Evolutionary conservation across 64 coral and sea anemone species (phyloP).

Genomic region (Acropora tenuis): DNA sequence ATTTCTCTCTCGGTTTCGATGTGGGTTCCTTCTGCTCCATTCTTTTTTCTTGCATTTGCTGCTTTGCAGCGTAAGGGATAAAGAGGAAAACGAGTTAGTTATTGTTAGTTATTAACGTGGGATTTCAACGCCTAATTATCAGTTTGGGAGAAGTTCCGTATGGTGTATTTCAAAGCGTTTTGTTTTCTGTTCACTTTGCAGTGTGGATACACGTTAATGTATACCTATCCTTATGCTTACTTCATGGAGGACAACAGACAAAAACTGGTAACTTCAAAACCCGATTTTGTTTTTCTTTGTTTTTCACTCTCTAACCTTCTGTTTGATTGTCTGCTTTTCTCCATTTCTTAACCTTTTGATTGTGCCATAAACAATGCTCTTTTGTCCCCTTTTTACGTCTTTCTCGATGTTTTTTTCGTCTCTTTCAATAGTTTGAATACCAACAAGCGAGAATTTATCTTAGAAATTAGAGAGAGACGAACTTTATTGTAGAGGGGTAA

Average conservation of each 20-base stretch:
- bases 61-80: too few species aligned
- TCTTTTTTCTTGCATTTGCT: too few species aligned
- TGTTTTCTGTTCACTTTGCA: conserved; percentile 24
- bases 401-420: not conserved
- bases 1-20: too few species aligned
- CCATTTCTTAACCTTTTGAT: too few species aligned
- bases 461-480: conserved; percentile 99
- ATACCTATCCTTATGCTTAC: conserved; percentile 97
- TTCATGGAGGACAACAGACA: conserved; percentile 92
- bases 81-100: too few species aligned
- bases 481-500: conserved; percentile 89
- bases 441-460: conserved; percentile 99
- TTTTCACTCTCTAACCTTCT: too few species aligned
- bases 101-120: too few species aligned
- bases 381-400: not conserved
- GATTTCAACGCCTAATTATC: too few species aligned
- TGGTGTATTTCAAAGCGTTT: not conserved
- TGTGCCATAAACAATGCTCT: too few species aligned
- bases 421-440: conserved; percentile 89
- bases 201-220: conserved; percentile 98
- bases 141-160: not conserved
- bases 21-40: too few species aligned
- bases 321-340: too few species aligned
- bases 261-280: conserved; percentile 71
- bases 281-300: not conserved